Conservation (phyloP, 2,797 vertebrate species). For the Poeciliopsis infans region DNA sequence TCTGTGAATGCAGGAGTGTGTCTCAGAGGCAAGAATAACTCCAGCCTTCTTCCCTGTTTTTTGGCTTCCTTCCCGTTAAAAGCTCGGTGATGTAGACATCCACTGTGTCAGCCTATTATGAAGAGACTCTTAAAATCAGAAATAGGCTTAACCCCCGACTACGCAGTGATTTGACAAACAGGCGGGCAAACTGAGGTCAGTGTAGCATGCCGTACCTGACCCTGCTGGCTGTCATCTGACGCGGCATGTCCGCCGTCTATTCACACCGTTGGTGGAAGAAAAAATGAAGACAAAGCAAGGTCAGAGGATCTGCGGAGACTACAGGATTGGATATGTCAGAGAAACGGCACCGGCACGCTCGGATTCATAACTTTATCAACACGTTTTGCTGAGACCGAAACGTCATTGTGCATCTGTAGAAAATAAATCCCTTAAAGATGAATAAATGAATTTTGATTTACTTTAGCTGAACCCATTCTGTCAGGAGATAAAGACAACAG, state of each 20-base stretch:
- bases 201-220: conserved; percentile 61
- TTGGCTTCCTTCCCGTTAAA: conserved; percentile 21
- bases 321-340: conserved; percentile 1
- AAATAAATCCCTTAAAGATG: conserved; percentile 19
- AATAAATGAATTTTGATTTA: conserved; percentile 34
- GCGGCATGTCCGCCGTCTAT: conserved; percentile 43
- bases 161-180: conserved; percentile 63
- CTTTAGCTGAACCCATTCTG: conserved; percentile 40
- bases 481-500: conserved; percentile 31
- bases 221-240: conserved; percentile 59
- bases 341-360: neutral
- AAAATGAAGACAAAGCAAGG: conserved; percentile 13
- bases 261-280: conserved; percentile 48
- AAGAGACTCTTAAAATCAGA: conserved; percentile 48
- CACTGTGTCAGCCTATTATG: conserved; percentile 27
- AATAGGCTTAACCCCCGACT: conserved; percentile 59
- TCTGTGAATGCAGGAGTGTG: conserved; percentile 9
- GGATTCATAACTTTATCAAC: neutral
- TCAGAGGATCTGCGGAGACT: conserved; percentile 32
- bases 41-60: conserved; percentile 17
- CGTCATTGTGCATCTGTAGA: conserved; percentile 1
- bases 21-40: conserved; percentile 48
- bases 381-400: conserved; percentile 9
- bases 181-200: conserved; percentile 53
- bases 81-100: conserved; percentile 25